Base-by-base conservation (phyloP, 2,797 vertebrate genomes). In the Potorous gilbertii region DNA sequence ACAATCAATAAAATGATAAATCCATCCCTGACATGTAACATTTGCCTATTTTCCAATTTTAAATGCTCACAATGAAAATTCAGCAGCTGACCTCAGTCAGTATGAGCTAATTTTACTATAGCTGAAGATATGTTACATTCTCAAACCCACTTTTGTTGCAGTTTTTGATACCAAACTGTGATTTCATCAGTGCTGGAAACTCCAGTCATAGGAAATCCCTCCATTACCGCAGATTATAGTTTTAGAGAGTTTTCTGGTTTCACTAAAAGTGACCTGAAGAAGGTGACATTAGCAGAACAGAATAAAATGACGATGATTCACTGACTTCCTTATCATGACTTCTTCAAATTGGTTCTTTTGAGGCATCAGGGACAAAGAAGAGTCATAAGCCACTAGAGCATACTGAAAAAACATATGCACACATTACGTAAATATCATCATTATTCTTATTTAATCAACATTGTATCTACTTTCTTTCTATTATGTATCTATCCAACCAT, bases 291-390 rank as follows among this genome's bases (percentile, higher is more conserved):
- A 92, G 29, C 34, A 54, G 0, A 91, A 54, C 92, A 94, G 87
- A 54, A 97, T 14, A 95, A 97, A 98, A 87, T 34, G 0, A 10
- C 94, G 92, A 98, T 98, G 97, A 93, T 96, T 66, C 93, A 52
- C 28, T 40, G 96, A 91, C 14, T 93, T 50, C 52, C 93, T 97
- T 89, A 95, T 94, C 96, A 95, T 1, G 5, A 27, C 87, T 97
- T 93, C 62, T 93, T 97, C 57, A 62, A n/a, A 81, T n/a, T 90
- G 24, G 1, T 8, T 40, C 4, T 91, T 50, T 50, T 24, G 1
- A 0, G 92, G 27, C 11, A 55, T 92, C 56, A 92, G 8, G 4
- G 40, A 12, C 92, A 56, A 34, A 94, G 29, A 95, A 92, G 31
- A 95, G 56, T 13, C 11, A 28, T 10, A 24, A 59, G 13, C 4